These are phyloP conservation scores for Elymnias hypermnestra DNA, from an alignment of 1,140 invertebrate species.

Conservation along the genomic window DNA sequence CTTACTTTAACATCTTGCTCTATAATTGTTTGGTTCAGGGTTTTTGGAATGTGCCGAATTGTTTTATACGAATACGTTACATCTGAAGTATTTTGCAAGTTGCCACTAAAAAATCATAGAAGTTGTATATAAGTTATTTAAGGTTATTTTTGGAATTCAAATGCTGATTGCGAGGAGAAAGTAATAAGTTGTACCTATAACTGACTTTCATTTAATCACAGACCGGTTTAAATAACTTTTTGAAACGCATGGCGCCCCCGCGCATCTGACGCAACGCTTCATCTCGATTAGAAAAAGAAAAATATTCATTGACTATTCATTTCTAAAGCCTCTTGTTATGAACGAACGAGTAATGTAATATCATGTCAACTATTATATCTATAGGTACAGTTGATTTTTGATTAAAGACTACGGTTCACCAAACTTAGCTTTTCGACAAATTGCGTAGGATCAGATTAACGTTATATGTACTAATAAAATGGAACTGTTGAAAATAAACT, in stretches of 20 bases:
- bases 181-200: conserved; percentile 45
- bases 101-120: no score
- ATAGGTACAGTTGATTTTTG: conserved; percentile 10
- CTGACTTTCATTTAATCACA: conserved; percentile 51
- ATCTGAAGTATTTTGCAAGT: no score
- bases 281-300: background rate
- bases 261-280: conserved; percentile 6
- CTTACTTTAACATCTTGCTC: no score
- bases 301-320: conserved; percentile 3
- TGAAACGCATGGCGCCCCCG: conserved; percentile 22
- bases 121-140: no score
- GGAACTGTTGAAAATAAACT: conserved; percentile 19
- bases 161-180: conserved; percentile 41
- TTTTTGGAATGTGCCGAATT: no score
- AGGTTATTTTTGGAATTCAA: conserved; percentile 23
- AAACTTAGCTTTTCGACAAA: conserved; percentile 27
- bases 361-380: background rate
- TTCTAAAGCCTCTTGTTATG: background rate
- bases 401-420: conserved; percentile 17
- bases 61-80: no score
- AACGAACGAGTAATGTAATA: background rate
- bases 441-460: conserved; percentile 36
- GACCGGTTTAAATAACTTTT: conserved; percentile 51
- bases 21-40: no score
- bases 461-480: conserved; percentile 31